These are phyloP conservation scores for Aphelenchoides avenae DNA, from an alignment of 1,140 invertebrate genomes.

Conservation along the genomic window DNA sequence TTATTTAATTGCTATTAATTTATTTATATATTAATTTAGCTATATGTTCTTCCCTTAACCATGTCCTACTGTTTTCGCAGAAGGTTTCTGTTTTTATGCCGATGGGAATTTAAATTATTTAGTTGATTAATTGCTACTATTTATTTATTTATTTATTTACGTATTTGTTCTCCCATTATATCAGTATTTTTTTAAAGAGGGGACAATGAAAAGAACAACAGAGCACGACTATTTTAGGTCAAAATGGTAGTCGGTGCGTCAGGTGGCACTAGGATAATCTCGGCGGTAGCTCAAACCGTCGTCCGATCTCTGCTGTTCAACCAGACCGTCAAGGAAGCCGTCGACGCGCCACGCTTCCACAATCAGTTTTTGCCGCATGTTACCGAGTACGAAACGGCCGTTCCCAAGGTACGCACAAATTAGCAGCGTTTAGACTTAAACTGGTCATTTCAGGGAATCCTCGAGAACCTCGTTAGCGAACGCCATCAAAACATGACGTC, in stretches of 20 bases:
- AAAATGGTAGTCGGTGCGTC: constrained; percentile 71
- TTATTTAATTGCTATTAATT: too few relatives aligned
- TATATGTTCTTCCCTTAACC: too few relatives aligned
- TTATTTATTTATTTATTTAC: too few relatives aligned
- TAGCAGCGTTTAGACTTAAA: background rate
- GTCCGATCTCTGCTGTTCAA: constrained; percentile 77
- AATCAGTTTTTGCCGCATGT: constrained; percentile 83
- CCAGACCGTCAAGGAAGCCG: constrained; percentile 77
- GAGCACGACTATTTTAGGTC: constrained; percentile 31
- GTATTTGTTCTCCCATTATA: too few relatives aligned
- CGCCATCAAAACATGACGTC: constrained; percentile 48
- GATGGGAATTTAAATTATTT: constrained; percentile 12
- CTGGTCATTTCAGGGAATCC: constrained; percentile 32
- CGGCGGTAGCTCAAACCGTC: constrained; percentile 62
- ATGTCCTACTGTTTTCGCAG: too few relatives aligned
- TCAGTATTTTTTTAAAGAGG: too few relatives aligned
- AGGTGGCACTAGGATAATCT: constrained; percentile 36
- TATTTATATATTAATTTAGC: too few relatives aligned
- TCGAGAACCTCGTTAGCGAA: constrained; percentile 29
- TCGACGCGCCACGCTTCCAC: constrained; percentile 81
- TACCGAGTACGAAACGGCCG: constrained; percentile 73
- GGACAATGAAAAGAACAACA: too few relatives aligned
- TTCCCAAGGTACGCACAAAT: constrained; percentile 65
- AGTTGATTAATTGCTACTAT: too few relatives aligned
- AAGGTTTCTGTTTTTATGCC: too few relatives aligned